Evolutionary conservation across 2,888 invertebrate genomes (phyloP), one percentile per base, ranked within the genome.

Genomic region (Mamestra brassicae): DNA sequence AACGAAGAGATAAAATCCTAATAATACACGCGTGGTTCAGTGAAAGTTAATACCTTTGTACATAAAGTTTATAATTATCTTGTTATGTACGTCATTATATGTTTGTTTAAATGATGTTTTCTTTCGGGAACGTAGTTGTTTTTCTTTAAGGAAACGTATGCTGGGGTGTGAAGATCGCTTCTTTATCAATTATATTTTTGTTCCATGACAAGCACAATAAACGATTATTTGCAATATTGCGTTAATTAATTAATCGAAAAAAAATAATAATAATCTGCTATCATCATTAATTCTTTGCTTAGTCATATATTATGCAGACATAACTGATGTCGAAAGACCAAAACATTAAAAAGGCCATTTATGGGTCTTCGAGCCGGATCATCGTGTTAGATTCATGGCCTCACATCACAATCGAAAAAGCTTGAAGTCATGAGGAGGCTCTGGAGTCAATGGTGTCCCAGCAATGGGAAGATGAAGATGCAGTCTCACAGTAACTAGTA

Each of bases 11-110:
- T 63, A 69, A 58, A 50, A 45, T 5, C 15, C 15, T 68, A 62
- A 62, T 65, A 60, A 54, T 34, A 71, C 10, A 60, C 66, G 64
- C n/a, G 74, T 65, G 17, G 7, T 54, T 54, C n/a, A 62, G 67
- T 61, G 69, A 76, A 80, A 72, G 52, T 60, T 70, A 80, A 84
- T 76, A 36, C 68, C n/a, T 54, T 1, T 66, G 65, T 52, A 62
- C 36, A 67, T 63, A 60, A 50, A 47, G 15, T 15, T n/a, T 64
- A 47, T 64, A n/a, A 52, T 65, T 61, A 65, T 67, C 57, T 72
- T 55, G 13, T 26, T 36, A 50, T 42, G 10, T 62, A 65, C 69
- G 71, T 80, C 76, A 80, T 8, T 2, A 36, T n/a, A 17, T 60
- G 34, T 83, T 64, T 74, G 64, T 71, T 26, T 47, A 11, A 57